A percentile compares a stretch with the other conserved stretches of the same genome.
Conservation (phyloP, 2,797 vertebrate genomes). For the Clarias pachynema region DNA sequence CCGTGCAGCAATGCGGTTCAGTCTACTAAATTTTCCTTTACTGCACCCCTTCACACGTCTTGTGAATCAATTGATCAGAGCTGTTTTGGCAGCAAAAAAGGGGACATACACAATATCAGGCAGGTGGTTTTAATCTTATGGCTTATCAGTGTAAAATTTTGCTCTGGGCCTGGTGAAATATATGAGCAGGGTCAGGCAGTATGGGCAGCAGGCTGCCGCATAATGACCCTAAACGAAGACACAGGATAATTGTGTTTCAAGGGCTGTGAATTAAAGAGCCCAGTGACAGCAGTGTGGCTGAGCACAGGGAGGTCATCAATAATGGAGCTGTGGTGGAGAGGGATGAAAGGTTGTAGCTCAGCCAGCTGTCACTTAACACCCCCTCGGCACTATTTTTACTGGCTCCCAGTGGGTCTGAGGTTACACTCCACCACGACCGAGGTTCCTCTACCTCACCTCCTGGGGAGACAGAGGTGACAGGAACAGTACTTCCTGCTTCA, state of each 20-base stretch:
- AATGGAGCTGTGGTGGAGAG: constrained; percentile 63
- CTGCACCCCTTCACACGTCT: too few species aligned
- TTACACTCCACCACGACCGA: constrained; percentile 64
- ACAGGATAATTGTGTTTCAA: constrained; percentile 60
- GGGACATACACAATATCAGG: too few species aligned
- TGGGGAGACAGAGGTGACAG: constrained; percentile 74
- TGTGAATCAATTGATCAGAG: too few species aligned
- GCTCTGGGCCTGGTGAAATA: constrained; percentile 16
- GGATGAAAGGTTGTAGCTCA: constrained; percentile 67
- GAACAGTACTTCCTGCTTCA: constrained; percentile 53
- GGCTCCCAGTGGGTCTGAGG: constrained; percentile 59
- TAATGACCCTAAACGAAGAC: constrained; percentile 56
- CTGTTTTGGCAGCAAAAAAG: too few species aligned
- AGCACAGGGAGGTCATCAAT: constrained; percentile 61
- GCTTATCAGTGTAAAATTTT: too few species aligned
- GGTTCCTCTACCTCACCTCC: constrained; percentile 68
- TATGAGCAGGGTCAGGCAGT: constrained; percentile 17
- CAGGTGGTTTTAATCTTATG: too few species aligned
- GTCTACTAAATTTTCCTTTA: too few species aligned
- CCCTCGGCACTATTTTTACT: constrained; percentile 69
- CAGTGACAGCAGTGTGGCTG: constrained; percentile 42
- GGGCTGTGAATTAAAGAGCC: constrained; percentile 56
- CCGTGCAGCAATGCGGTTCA: too few species aligned
- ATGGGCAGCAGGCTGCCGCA: constrained; percentile 41
- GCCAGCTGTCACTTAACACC: constrained; percentile 62